Conservation (phyloP, 2,797 vertebrate species). For the Halcyon badia region DNA sequence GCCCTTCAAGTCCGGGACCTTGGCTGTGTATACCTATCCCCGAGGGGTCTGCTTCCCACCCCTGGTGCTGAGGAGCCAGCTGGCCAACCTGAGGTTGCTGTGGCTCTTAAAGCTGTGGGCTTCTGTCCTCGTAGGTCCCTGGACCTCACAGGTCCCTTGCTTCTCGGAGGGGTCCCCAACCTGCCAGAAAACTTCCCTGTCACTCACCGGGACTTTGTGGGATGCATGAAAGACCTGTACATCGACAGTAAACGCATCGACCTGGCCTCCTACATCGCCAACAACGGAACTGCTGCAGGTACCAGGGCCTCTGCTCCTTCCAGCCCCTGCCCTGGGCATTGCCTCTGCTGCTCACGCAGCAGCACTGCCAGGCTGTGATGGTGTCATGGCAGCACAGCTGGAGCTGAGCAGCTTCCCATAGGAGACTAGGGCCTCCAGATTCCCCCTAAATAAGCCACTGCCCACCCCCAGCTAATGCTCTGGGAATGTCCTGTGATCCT, state of each 20-base stretch:
- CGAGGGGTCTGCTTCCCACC: not conserved
- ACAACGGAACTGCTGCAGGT: constrained; percentile 95
- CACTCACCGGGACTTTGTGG: constrained; percentile 92
- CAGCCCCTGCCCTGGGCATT: not conserved
- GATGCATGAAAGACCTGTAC: constrained; percentile 96
- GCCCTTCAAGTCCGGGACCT: not conserved
- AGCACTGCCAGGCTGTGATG: not conserved
- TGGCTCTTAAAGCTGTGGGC: not conserved
- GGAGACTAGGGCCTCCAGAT: not conserved
- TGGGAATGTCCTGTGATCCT: not conserved
- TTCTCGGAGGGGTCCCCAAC: constrained; percentile 96
- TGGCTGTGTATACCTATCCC: not conserved
- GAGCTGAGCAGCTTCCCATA: not conserved
- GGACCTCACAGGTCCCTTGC: constrained; percentile 86
- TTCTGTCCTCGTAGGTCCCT: constrained; percentile 79
- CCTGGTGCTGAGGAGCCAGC: fast-evolving
- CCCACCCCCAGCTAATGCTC: not conserved
- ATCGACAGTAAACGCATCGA: constrained; percentile 93
- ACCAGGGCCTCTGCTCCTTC: not conserved
- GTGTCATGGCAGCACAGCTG: not conserved
- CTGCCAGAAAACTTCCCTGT: constrained; percentile 96
- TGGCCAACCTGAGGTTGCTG: not conserved
- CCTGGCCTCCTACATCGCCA: constrained; percentile 94
- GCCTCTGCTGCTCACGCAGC: not conserved
- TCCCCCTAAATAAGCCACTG: not conserved